Conservation (phyloP, 2,888 invertebrate species). For the Hirudinaria manillensis region DNA sequence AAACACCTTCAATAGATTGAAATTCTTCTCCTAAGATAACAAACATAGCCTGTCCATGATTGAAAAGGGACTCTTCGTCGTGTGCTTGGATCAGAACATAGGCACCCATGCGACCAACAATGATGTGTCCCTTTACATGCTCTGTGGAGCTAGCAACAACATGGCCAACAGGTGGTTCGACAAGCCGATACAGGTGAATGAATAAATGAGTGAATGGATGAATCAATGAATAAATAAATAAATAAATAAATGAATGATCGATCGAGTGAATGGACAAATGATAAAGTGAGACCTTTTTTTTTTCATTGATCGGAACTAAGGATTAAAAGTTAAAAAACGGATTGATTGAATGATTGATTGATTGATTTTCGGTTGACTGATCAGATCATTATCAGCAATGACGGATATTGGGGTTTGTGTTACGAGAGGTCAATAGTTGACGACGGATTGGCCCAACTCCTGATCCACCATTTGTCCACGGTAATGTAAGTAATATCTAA, state of each 20-base stretch:
- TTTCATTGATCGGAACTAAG: no score
- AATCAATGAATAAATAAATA: no score
- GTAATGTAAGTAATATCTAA: no score
- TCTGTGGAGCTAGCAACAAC: background rate
- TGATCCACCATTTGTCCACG: background rate
- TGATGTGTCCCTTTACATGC: background rate
- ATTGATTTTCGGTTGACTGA: background rate
- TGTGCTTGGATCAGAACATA: background rate
- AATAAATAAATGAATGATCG: no score
- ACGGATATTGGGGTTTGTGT: background rate
- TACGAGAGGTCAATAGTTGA: constrained; percentile 8
- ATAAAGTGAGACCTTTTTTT: no score
- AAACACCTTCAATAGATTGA: no score
- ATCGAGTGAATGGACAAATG: no score
- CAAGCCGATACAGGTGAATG: background rate
- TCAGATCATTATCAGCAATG: background rate
- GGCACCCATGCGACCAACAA: background rate
- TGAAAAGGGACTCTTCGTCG: background rate
- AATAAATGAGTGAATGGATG: no score
- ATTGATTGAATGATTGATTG: no score
- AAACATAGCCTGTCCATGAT: background rate
- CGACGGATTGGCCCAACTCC: background rate
- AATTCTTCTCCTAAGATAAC: background rate
- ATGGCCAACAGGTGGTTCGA: constrained; percentile 10
- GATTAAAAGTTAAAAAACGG: no score